Percentiles rank a stretch among this genome's conserved stretches.
Evolutionary conservation across 2,113 vertebrate genomes (phyloP).

Genomic region (Riparia riparia): DNA sequence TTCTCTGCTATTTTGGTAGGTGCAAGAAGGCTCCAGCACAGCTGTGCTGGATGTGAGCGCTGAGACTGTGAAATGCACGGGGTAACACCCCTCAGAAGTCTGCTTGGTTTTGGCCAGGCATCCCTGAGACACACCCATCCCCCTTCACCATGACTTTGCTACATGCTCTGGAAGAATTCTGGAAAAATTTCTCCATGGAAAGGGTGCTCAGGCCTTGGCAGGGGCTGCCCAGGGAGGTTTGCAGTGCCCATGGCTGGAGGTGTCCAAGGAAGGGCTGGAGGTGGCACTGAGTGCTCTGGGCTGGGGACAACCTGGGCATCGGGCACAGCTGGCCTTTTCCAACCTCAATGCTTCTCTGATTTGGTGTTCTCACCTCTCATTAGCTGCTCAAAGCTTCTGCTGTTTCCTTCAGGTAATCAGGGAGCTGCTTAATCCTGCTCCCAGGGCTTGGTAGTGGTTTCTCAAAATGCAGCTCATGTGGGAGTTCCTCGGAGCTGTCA

Average conservation of each 20-base stretch:
- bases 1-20: neutral
- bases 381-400: neutral
- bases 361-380: neutral
- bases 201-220: neutral
- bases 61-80: neutral
- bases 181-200: neutral
- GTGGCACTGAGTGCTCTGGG: neutral
- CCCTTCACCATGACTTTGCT: neutral
- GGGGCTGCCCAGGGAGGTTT: neutral
- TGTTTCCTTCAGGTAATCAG: neutral
- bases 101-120: neutral
- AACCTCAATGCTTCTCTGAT: rapidly evolving
- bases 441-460: neutral
- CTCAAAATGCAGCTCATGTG: slow-evolving; percentile 1
- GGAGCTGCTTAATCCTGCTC: neutral
- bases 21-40: neutral
- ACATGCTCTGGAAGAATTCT: rapidly evolving
- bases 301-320: neutral
- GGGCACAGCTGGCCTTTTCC: neutral
- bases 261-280: neutral
- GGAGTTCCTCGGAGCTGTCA: neutral
- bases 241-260: neutral
- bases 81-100: neutral
- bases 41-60: neutral
- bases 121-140: neutral